Percentiles rank a stretch among this genome's conserved stretches.
phyloP scores from a whole-genome alignment of 2,888 invertebrate species.

The Athalia rosae region DNA sequence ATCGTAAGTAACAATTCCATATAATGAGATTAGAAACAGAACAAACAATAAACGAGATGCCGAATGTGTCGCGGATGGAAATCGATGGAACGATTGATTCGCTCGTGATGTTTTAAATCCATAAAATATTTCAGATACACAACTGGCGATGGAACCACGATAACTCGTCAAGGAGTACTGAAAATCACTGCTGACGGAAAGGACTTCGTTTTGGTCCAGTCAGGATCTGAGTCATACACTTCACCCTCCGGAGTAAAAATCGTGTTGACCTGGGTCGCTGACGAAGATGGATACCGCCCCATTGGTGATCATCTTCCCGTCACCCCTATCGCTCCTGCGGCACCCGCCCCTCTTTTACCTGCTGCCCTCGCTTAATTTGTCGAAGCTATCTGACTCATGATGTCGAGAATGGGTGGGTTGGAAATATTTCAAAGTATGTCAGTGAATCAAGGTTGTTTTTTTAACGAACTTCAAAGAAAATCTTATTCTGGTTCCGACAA shows the following conservation, averaged over 20 bases:
- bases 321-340: not conserved
- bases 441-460: too few relatives aligned
- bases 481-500: too few relatives aligned
- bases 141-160: slow-evolving; percentile 23
- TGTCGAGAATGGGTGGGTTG: not conserved
- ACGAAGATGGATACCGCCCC: slow-evolving; percentile 28
- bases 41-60: not conserved
- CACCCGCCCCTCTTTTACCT: not conserved
- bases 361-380: not conserved
- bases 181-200: slow-evolving; percentile 21
- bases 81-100: not conserved
- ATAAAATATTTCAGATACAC: slow-evolving; percentile 6
- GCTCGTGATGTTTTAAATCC: not conserved
- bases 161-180: slow-evolving; percentile 23
- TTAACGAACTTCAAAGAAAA: not conserved
- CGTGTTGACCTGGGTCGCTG: slow-evolving; percentile 17
- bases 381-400: not conserved
- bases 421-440: not conserved
- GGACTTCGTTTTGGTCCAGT: slow-evolving; percentile 25
- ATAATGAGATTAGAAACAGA: not conserved
- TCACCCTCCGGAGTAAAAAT: slow-evolving; percentile 14
- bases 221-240: slow-evolving; percentile 35
- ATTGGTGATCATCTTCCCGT: slow-evolving; percentile 35
- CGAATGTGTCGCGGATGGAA: not conserved
- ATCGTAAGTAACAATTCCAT: slow-evolving; percentile 1